A percentile compares a stretch with the other conserved stretches of the same genome.
Conservation (phyloP, 2,797 vertebrate species). For the Adrianichthys oophorus region DNA sequence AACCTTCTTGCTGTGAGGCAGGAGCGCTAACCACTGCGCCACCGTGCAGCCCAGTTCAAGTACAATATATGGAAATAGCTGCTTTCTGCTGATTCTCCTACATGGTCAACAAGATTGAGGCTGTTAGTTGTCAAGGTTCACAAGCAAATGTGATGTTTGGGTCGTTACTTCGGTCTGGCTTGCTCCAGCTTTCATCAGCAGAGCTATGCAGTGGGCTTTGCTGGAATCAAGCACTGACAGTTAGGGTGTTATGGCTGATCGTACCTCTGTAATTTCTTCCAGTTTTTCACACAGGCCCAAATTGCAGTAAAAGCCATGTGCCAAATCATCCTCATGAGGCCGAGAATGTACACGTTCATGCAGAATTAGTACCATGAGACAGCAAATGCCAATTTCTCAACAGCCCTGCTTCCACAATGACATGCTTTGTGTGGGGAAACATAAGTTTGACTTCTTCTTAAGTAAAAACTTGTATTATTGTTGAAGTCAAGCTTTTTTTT, state of each 20-base stretch:
- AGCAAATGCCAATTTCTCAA: slow-evolving; percentile 23
- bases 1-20: too few species aligned
- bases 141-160: slow-evolving; percentile 27
- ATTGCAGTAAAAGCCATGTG: slow-evolving; percentile 23
- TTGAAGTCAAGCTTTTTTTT: too few species aligned
- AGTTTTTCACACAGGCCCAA: slow-evolving; percentile 1
- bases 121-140: neutral
- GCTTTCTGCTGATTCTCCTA: slow-evolving; percentile 20
- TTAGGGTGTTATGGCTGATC: neutral
- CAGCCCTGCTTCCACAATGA: neutral
- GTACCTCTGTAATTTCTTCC: slow-evolving; percentile 12
- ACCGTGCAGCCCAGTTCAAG: too few species aligned
- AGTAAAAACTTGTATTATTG: too few species aligned
- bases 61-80: slow-evolving; percentile 25
- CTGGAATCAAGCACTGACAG: neutral
- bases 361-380: slow-evolving; percentile 14
- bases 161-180: slow-evolving; percentile 22
- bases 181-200: slow-evolving; percentile 11
- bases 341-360: slow-evolving; percentile 13
- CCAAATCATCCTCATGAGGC: slow-evolving; percentile 44
- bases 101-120: slow-evolving; percentile 1
- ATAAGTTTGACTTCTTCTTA: too few species aligned
- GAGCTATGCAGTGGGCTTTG: slow-evolving; percentile 10
- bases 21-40: too few species aligned
- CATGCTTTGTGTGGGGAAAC: neutral